Conservation (phyloP, 2,113 vertebrate genomes). For the Platycercus adscitus region DNA sequence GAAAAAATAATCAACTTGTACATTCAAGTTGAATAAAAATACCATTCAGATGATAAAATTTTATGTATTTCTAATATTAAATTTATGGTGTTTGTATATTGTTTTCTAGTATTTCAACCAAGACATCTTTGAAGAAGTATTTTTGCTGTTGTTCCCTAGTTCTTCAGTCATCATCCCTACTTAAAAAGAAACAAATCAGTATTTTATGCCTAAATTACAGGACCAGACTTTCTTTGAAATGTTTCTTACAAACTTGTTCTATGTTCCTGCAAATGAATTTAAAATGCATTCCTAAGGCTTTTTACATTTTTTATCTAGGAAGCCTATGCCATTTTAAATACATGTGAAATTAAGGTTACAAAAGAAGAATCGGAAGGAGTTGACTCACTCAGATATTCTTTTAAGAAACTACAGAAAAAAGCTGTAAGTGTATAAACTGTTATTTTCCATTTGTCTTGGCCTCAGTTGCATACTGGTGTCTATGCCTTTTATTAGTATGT, state of each 20-base stretch:
- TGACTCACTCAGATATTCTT: slow-evolving; percentile 78
- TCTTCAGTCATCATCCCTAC: neutral
- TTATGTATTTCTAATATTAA: neutral
- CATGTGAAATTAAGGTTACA: slow-evolving; percentile 79
- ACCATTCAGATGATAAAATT: neutral
- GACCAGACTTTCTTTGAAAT: neutral
- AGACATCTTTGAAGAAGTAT: neutral
- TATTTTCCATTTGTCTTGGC: neutral
- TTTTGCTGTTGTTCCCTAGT: neutral
- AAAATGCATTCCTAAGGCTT: neutral
- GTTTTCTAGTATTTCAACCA: neutral
- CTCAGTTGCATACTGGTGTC: neutral
- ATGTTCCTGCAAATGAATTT: neutral
- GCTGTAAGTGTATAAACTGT: slow-evolving; percentile 75
- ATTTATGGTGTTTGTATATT: neutral
- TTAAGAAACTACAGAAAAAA: slow-evolving; percentile 78
- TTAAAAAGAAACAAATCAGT: neutral
- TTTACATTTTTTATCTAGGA: slow-evolving; percentile 73
- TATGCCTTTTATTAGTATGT: neutral
- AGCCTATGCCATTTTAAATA: slow-evolving; percentile 80
- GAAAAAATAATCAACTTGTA: neutral
- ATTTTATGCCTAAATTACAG: neutral
- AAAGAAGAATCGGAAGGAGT: slow-evolving; percentile 83
- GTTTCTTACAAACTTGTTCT: neutral
- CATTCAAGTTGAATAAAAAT: neutral